These are phyloP conservation scores for Rosalia funebris DNA, from an alignment of 2,888 invertebrate species.

Conservation along the genomic window DNA sequence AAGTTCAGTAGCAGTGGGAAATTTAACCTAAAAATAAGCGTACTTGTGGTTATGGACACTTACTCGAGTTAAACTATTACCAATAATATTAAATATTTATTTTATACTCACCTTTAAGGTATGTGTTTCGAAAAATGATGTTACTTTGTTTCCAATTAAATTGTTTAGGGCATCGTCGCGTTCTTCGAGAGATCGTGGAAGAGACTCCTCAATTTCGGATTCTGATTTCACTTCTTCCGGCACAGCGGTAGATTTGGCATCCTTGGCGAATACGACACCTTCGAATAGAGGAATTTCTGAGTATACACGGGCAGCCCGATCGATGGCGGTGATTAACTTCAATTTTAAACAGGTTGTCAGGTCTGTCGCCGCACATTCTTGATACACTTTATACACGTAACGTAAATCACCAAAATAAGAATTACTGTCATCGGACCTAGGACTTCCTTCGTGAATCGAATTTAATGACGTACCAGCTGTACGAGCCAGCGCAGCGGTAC, in stretches of 20 bases:
- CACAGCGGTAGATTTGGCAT: conserved; percentile 65
- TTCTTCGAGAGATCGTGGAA: conserved; percentile 80
- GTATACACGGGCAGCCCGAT: conserved; percentile 73
- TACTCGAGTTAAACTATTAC: background rate
- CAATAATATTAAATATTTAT: background rate
- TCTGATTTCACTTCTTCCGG: conserved; percentile 66
- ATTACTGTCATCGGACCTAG: conserved; percentile 56
- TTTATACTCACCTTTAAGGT: conserved; percentile 74
- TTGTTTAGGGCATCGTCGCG: conserved; percentile 77
- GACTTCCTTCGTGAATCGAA: conserved; percentile 57
- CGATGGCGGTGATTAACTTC: conserved; percentile 81
- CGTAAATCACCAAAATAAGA: conserved; percentile 74
- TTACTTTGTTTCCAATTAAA: conserved; percentile 79
- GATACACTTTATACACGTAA: conserved; percentile 81
- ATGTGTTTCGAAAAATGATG: conserved; percentile 80
- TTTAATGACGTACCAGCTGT: conserved; percentile 64
- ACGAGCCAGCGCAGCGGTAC: conserved; percentile 67
- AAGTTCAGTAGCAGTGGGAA: conserved; percentile 75
- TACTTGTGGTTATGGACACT: background rate
- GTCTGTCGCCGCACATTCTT: conserved; percentile 79
- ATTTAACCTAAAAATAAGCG: conserved; percentile 70
- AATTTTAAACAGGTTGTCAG: conserved; percentile 80
- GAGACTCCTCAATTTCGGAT: conserved; percentile 74
- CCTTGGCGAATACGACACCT: conserved; percentile 80
- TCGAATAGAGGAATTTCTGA: conserved; percentile 75